Base-by-base conservation (phyloP, 2,888 invertebrate genomes). In the Sphecodes monilicornis region DNA sequence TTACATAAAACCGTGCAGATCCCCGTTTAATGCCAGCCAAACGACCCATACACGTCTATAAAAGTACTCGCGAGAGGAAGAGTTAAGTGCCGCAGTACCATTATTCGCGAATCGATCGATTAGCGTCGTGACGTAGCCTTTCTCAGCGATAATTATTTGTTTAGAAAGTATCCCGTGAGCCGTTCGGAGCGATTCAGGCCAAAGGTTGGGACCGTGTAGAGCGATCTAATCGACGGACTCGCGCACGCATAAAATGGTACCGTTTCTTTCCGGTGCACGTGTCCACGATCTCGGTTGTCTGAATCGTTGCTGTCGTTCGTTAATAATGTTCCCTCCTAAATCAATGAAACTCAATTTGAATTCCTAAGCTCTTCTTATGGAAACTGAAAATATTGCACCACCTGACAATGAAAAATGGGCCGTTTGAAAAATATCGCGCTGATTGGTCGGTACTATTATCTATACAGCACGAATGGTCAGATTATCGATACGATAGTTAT, bases 131-230 rank as follows among this genome's bases (percentile, higher is more conserved):
- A 78, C 69, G 69, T 32, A 74, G 69, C 69, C 50, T 74, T 70
- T 78, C 64, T 32, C 22, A 26, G 79, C 36, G 81, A 81, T 72
- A 72, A 72, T 77, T 72, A 77, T 81, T 81, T 72, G 54, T 46
- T 81, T 77, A 68, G 81, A 81, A 72, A 66, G 72, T 70, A 66
- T 70, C 72, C 57, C 50, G 54, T 43, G 57, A 57, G 46, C 29
- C 54, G 39, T 79, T 68, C 36, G n/a, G 32, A 79, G 32, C 26
- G 54, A 36, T 69, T 68, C 75, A 32, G 54, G 77, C 60, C 60
- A 43, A 10, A 46, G 77, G 46, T 78, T 43, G 71, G n/a, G n/a
- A 46, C 32, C 77, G 70, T 77, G 57, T 60, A 64, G 60, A 60
- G 64, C 46, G 77, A 71, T 78, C 77, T 60, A 71, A 77, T 77